These are phyloP conservation scores for Rapana venosa DNA, from an alignment of 2,888 invertebrate genomes.

Conservation along the genomic window DNA sequence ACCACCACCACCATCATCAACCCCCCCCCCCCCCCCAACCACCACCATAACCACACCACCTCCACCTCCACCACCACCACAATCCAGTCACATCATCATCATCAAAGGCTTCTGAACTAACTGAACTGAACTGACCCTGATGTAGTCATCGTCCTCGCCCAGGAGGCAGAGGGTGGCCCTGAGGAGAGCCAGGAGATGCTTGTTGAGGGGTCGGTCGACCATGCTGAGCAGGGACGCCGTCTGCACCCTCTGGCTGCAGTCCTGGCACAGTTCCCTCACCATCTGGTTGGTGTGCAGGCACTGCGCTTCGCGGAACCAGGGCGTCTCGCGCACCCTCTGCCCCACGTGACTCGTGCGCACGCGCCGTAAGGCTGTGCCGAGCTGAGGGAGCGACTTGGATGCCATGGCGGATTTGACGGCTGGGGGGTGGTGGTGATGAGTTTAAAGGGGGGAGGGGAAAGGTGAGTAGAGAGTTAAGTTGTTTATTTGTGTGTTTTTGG, in stretches of 20 bases:
- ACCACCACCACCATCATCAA: background rate
- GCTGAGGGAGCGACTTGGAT: background rate
- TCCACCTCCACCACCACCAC: background rate
- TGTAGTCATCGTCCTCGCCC: background rate
- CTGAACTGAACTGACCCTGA: background rate
- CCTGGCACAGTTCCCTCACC: background rate
- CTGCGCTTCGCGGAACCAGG: constrained; percentile 28
- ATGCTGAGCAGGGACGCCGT: background rate
- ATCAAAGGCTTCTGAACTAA: too few species aligned
- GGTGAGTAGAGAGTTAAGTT: too few species aligned
- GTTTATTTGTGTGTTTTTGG: too few species aligned
- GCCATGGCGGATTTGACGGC: background rate
- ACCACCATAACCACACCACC: background rate
- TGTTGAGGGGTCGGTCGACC: constrained; percentile 14
- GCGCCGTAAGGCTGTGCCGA: background rate
- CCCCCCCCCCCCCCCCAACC: background rate
- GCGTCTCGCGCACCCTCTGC: background rate
- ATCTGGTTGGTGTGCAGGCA: constrained; percentile 8
- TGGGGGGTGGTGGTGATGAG: background rate
- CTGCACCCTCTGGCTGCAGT: background rate
- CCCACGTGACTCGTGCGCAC: constrained; percentile 27
- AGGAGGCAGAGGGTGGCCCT: background rate
- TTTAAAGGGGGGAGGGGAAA: too few species aligned
- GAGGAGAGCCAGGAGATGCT: background rate
- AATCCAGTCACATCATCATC: background rate